A percentile compares a stretch with the other conserved stretches of the same genome.
phyloP scores from a whole-genome alignment of 2,888 invertebrate species.

The Pseudanteris insignis region DNA sequence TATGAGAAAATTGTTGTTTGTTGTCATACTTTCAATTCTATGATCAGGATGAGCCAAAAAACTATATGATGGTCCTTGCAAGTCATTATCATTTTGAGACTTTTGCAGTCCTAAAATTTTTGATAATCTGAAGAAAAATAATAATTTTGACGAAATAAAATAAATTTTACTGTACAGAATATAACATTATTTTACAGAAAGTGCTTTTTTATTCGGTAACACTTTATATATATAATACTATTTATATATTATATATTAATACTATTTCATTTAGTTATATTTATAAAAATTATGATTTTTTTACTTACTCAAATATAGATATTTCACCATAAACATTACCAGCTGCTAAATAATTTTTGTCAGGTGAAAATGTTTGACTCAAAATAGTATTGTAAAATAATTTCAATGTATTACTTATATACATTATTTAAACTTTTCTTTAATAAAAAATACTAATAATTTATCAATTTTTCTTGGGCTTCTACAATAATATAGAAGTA shows the following conservation, averaged over 20 bases:
- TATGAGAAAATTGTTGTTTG: slow-evolving; percentile 75
- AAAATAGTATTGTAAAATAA: slow-evolving; percentile 82
- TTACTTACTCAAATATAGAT: slow-evolving; percentile 81
- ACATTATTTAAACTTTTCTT: slow-evolving; percentile 42
- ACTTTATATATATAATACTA: no score
- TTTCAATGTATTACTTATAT: slow-evolving; percentile 65
- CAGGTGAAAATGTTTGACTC: slow-evolving; percentile 83
- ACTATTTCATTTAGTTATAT: no score
- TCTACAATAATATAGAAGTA: no score
- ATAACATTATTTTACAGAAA: background rate
- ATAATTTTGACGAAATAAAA: no score
- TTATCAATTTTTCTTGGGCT: no score
- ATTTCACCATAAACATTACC: slow-evolving; percentile 88
- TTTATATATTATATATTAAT: no score
- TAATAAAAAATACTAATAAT: no score
- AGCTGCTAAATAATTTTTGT: slow-evolving; percentile 82
- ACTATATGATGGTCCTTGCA: slow-evolving; percentile 72
- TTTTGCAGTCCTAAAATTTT: slow-evolving; percentile 72
- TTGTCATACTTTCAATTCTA: slow-evolving; percentile 76
- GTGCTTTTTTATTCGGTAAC: background rate
- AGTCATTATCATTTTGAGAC: slow-evolving; percentile 68
- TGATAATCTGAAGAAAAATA: slow-evolving; percentile 71
- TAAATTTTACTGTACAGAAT: background rate
- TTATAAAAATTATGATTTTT: no score
- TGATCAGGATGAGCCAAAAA: slow-evolving; percentile 72